Conservation (phyloP, 2,888 invertebrate genomes). For the Lithophane socia region DNA sequence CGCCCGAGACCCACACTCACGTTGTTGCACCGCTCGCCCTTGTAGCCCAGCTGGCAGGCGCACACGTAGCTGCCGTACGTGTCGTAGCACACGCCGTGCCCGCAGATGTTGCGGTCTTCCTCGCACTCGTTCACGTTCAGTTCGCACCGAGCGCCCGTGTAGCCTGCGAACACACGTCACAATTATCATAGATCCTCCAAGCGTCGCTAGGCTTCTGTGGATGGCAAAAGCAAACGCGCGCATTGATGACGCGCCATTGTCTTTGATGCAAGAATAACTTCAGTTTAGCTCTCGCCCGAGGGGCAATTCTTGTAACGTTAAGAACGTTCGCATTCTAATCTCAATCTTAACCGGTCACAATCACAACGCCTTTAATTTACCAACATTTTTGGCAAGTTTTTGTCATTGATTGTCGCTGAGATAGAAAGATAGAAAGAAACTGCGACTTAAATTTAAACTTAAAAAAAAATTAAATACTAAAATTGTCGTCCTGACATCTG, state of each 20-base stretch:
- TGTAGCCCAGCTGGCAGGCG: slow-evolving; percentile 94
- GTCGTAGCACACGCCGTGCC: slow-evolving; percentile 95
- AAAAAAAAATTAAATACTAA: not conserved
- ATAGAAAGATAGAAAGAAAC: too few relatives aligned
- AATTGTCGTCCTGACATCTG: not conserved
- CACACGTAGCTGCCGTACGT: slow-evolving; percentile 95
- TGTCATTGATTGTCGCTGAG: too few relatives aligned
- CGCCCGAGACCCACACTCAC: slow-evolving; percentile 76
- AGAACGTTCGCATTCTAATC: too few relatives aligned
- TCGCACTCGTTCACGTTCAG: slow-evolving; percentile 95
- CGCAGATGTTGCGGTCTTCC: slow-evolving; percentile 90
- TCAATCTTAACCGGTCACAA: too few relatives aligned
- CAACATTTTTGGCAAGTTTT: not conserved
- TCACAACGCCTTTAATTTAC: not conserved
- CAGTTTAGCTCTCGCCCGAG: too few relatives aligned
- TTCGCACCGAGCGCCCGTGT: slow-evolving; percentile 93
- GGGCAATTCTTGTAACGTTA: too few relatives aligned
- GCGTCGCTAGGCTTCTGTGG: not conserved
- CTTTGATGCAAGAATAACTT: too few relatives aligned
- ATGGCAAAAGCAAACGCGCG: not conserved
- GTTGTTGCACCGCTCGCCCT: slow-evolving; percentile 94
- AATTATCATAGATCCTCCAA: not conserved
- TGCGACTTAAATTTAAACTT: not conserved
- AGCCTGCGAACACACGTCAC: slow-evolving; percentile 85
- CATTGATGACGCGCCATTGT: too few relatives aligned